Conservation (phyloP, 2,797 vertebrate genomes). For the Aratinga solstitialis region DNA sequence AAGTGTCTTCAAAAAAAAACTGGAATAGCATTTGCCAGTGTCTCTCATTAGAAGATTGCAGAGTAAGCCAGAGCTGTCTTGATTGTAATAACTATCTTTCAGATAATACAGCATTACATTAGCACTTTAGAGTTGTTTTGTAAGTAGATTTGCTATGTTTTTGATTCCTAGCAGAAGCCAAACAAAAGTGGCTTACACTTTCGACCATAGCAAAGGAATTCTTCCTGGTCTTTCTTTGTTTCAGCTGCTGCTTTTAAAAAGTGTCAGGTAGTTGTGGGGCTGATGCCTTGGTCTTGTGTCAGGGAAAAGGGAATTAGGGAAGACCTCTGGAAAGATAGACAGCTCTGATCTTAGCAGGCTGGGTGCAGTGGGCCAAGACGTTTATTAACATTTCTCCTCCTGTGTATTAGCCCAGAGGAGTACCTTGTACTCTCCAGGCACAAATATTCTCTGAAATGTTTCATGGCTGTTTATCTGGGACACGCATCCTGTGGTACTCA, state of each 20-base stretch:
- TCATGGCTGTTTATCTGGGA: background rate
- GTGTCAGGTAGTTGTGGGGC: background rate
- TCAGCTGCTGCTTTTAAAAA: background rate
- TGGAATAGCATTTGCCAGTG: background rate
- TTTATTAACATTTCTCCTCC: background rate
- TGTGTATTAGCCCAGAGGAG: background rate
- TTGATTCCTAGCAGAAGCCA: background rate
- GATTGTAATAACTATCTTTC: slow-evolving; percentile 62
- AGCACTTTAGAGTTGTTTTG: slow-evolving; percentile 11
- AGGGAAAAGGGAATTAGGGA: background rate
- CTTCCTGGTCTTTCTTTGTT: background rate
- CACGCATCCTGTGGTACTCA: accelerated
- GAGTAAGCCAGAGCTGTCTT: slow-evolving; percentile 25
- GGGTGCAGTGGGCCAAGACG: accelerated
- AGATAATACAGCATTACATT: slow-evolving; percentile 32
- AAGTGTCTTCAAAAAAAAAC: background rate
- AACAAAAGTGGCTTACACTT: background rate
- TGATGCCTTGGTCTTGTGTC: background rate
- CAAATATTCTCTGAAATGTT: background rate
- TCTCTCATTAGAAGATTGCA: slow-evolving; percentile 49
- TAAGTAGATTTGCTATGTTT: slow-evolving; percentile 43
- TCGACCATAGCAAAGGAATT: background rate
- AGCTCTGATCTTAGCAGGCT: background rate
- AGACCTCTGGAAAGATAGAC: background rate
- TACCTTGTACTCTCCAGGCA: background rate